Conservation (phyloP, 2,888 invertebrate species). For the Magallana nippona region DNA sequence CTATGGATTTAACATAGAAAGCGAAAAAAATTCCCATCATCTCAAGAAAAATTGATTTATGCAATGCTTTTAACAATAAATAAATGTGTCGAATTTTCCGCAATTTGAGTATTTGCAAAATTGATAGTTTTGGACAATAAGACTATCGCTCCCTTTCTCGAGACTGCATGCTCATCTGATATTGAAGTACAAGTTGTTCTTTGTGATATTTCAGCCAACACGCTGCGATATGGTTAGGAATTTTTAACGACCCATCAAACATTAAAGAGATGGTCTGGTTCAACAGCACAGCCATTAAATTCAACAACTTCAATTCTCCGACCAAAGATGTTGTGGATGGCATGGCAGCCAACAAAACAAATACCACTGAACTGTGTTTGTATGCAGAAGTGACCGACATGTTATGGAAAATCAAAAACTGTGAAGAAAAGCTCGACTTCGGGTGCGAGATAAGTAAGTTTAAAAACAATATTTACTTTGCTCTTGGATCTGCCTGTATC, state of each 20-base stretch:
- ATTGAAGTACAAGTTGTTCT: too few relatives aligned
- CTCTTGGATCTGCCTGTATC: background rate
- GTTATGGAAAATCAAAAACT: slow-evolving; percentile 18
- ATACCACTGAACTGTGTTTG: background rate
- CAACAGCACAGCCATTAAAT: background rate
- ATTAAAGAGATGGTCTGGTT: background rate
- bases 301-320: background rate
- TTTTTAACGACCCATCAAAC: background rate
- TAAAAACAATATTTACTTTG: background rate
- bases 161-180: too few relatives aligned
- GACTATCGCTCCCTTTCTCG: too few relatives aligned
- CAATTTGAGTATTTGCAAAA: too few relatives aligned
- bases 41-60: too few relatives aligned
- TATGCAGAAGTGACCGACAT: slow-evolving; percentile 20
- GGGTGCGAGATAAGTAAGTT: slow-evolving; percentile 33
- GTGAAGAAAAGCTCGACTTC: slow-evolving; percentile 24
- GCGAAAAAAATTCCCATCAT: too few relatives aligned
- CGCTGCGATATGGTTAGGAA: background rate
- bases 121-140: too few relatives aligned
- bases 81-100: too few relatives aligned
- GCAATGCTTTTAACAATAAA: too few relatives aligned
- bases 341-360: slow-evolving; percentile 5
- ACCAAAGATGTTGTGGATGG: background rate
- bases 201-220: background rate
- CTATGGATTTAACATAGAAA: too few relatives aligned